Evolutionary conservation across 2,797 vertebrate species (phyloP), one percentile per base, ranked within the genome.

Genomic region (Echeneis naucrates): DNA sequence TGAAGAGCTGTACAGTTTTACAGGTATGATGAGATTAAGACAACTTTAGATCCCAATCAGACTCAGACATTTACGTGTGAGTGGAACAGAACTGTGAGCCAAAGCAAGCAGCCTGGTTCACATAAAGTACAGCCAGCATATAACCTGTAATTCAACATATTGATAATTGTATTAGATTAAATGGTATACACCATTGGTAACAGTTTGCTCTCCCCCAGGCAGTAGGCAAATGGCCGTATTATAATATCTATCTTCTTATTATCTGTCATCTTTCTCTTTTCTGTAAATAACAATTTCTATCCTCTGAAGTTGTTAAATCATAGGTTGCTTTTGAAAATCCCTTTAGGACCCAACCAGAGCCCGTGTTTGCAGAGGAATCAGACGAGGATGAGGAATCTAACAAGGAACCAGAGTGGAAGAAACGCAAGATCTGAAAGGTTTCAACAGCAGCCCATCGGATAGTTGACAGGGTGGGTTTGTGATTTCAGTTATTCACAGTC

Each of bases 371-470:
- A 0, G 97, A 96, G 87, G 95, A 96, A 47, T 97, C 97, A 17
- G 95, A 94, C 2, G 96, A 97, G 80, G 98, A 99, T 24, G 97
- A 99, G 52, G 97, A 97, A 86, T 93, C 93, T 8, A 96, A 98
- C 30, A 95, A 97, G 74, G 97, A 98, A 80, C 98, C 98, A 1
- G 95, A 98, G 77, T 99, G 98, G 98, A 99, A 99, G 94, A 99
- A 99, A 89, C 96, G 97, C 85, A 99, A 98, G 93, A 98, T 99
- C 82, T 99, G 92, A 98, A 87, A 14, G 35, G 21, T 44, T 53
- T 73, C 48, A 33, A 2, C 44, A 1, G 67, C 66, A 77, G 32
- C 26, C 67, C 6, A 7, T 21, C 9, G 23, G 44, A 50, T 19
- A 23, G 58, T 60, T 51, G 58, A 68, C 64, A 24, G 61, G 24